Evolutionary conservation across 2,797 vertebrate genomes (phyloP), one percentile per base, ranked within the genome.

Genomic region (Diplodus sargus): DNA sequence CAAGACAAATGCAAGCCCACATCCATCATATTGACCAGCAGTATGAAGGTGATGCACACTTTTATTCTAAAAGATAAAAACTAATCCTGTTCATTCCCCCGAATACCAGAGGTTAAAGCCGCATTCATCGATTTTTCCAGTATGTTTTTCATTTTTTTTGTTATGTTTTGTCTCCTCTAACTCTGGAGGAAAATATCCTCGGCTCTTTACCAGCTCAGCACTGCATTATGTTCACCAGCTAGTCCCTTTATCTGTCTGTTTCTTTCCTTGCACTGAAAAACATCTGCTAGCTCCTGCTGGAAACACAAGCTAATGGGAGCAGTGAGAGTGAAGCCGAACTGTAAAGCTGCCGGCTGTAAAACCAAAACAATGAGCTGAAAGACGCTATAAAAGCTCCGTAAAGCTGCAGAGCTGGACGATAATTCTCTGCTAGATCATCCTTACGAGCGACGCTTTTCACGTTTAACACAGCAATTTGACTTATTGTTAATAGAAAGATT

Each of bases 41-140:
- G 13, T n/a, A 45, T 23, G 43, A 51, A 47, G 25, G 16, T 51
- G 28, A 34, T 20, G 53, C 18, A 30, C n/a, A 15, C 34, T 39
- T 18, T 56, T 73, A 15, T 54, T 76, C 22, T 22, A 70, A 28
- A 25, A 74, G 43, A 43, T 9, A 20, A 62, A 48, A 5, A 39
- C 28, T 65, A 13, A 53, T 34, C 43, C 13, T 20, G 7, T 11
- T 53, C 7, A 18, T 60, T 56, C 52, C 30, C 30, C 45, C 34
- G 47, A 10, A 42, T 65, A 42, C 12, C 56, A 69, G 56, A 56
- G 52, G 17, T 54, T 52, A 42, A 39, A 51, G 42, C 34, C 22
- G 18, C 18, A 23, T 16, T n/a, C 2, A 16, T 16, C 14, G 0
- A 16, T 65, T 20, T 74, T n/a, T n/a, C 1, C 13, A 30, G 4